These are phyloP conservation scores for Plebejus melissa DNA, from an alignment of 2,888 invertebrate species.

Conservation along the genomic window DNA sequence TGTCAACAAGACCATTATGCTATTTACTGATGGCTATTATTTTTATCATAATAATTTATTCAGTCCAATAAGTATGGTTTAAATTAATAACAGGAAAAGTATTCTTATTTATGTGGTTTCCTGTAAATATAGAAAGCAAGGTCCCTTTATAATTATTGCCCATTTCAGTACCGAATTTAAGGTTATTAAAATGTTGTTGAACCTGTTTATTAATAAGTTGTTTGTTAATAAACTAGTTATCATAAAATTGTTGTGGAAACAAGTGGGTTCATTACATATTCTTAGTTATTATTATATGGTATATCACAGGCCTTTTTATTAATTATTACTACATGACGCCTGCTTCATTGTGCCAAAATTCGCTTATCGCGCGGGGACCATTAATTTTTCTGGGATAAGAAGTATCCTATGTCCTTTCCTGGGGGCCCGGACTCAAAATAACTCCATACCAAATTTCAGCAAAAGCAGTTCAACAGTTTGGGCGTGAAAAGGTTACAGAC, in stretches of 20 bases:
- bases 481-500: no score
- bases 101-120: background rate
- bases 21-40: background rate
- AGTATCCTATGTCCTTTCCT: no score
- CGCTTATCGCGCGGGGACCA: no score
- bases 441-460: no score
- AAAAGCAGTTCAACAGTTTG: no score
- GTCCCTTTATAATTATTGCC: background rate
- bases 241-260: background rate
- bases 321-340: no score
- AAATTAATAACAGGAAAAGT: background rate
- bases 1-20: background rate
- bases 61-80: background rate
- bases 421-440: no score
- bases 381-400: no score
- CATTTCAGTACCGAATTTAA: background rate
- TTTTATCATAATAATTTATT: background rate
- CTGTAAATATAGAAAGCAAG: background rate
- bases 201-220: background rate
- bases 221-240: background rate
- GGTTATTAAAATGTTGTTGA: slow-evolving; percentile 2
- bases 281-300: background rate
- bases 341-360: no score
- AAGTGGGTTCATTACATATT: background rate
- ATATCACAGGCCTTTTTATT: background rate